Evolutionary conservation across 2,113 vertebrate genomes (phyloP).

Genomic region (Dasyornis broadbenti): DNA sequence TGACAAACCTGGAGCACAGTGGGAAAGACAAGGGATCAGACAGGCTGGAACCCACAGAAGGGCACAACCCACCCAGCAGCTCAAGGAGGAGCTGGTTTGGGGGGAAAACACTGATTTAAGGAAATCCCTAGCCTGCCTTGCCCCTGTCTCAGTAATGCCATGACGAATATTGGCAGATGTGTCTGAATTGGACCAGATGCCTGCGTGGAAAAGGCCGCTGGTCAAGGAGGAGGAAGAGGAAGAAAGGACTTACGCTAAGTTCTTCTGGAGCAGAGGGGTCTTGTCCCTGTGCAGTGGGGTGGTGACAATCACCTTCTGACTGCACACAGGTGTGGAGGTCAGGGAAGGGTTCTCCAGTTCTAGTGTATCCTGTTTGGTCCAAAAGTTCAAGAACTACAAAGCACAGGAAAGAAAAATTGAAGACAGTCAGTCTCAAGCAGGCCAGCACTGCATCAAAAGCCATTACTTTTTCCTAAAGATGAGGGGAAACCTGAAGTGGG

Average conservation of each 20-base stretch:
- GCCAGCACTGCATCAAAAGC: not conserved
- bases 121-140: not conserved
- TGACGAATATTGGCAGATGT: not conserved
- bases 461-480: not conserved
- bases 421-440: not conserved
- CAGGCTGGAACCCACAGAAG: not conserved
- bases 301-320: slow-evolving; percentile 91
- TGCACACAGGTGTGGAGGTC: slow-evolving; percentile 95
- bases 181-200: not conserved
- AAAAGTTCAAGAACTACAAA: slow-evolving; percentile 93
- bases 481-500: not conserved
- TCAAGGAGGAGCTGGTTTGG: not conserved
- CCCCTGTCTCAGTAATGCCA: not conserved
- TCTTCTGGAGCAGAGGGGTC: slow-evolving; percentile 91
- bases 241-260: slow-evolving; percentile 76
- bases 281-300: slow-evolving; percentile 95
- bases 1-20: slow-evolving; percentile 81
- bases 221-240: not conserved
- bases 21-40: not conserved
- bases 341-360: slow-evolving; percentile 94
- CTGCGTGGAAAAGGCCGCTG: not conserved
- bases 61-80: not conserved
- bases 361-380: slow-evolving; percentile 91
- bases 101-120: not conserved
- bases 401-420: not conserved